These are phyloP conservation scores for Dasyornis broadbenti DNA, from an alignment of 2,113 vertebrate species.

Conservation along the genomic window DNA sequence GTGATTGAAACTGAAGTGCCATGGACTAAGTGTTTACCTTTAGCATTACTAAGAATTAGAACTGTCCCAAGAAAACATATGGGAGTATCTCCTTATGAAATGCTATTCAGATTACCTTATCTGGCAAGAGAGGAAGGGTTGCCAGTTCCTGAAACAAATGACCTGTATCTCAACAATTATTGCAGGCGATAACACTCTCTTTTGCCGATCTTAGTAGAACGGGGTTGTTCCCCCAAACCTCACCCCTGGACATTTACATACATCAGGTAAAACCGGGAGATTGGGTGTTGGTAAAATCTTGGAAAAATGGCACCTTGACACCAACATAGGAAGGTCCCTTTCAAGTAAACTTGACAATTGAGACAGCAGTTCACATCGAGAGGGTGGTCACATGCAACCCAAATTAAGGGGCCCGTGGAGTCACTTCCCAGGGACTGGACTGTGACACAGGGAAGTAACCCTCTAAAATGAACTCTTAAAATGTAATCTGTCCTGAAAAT, in stretches of 20 bases:
- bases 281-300: not conserved
- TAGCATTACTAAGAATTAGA: not conserved
- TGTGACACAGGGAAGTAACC: not conserved
- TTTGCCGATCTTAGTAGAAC: not conserved
- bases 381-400: not conserved
- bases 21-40: not conserved
- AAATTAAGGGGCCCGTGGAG: not conserved
- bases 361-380: not conserved
- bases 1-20: not conserved
- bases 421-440: not conserved
- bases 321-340: not conserved
- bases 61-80: not conserved
- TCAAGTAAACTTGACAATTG: not conserved
- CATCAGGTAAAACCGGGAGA: not conserved
- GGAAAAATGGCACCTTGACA: not conserved
- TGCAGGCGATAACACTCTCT: not conserved
- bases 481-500: not conserved
- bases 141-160: not conserved
- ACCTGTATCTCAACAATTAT: not conserved
- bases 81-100: not conserved
- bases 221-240: not conserved
- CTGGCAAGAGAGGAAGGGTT: not conserved
- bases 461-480: not conserved
- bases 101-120: not conserved
- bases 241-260: not conserved